Percentiles rank a stretch among this genome's conserved stretches.
These are phyloP conservation scores for Lepidiolamprologus cunningtoni DNA, from an alignment of 2,113 vertebrate genomes.

Conservation along the genomic window DNA sequence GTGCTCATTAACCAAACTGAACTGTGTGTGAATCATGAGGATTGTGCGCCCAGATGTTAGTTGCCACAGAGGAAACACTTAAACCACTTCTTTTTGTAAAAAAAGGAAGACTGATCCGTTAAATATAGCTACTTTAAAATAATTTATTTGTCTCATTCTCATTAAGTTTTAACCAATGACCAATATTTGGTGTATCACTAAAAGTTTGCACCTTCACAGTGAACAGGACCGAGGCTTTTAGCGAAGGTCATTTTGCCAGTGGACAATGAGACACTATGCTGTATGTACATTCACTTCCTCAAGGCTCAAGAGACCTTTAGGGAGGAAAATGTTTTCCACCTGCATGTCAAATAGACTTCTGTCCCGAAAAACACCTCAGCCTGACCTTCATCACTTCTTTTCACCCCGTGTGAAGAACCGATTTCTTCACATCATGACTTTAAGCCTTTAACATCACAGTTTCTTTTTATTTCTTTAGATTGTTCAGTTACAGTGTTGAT, in stretches of 20 bases:
- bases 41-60: neutral
- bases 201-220: neutral
- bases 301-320: conserved; percentile 36
- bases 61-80: neutral
- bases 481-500: neutral
- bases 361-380: neutral
- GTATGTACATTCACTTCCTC: conserved; percentile 1
- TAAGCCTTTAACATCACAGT: neutral
- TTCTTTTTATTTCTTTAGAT: neutral
- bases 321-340: conserved; percentile 11
- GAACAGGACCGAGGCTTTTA: neutral
- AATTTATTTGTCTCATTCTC: neutral
- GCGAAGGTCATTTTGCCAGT: neutral
- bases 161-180: neutral
- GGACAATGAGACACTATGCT: neutral
- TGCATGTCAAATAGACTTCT: conserved; percentile 32
- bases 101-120: neutral
- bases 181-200: neutral
- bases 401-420: neutral
- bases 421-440: neutral
- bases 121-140: neutral
- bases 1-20: conserved; percentile 1
- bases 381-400: conserved; percentile 27
- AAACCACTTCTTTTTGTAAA: neutral
- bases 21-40: neutral